Base-by-base conservation (phyloP, 53 echinoderm and acorn worm genomes). In the Crossaster papposus region DNA sequence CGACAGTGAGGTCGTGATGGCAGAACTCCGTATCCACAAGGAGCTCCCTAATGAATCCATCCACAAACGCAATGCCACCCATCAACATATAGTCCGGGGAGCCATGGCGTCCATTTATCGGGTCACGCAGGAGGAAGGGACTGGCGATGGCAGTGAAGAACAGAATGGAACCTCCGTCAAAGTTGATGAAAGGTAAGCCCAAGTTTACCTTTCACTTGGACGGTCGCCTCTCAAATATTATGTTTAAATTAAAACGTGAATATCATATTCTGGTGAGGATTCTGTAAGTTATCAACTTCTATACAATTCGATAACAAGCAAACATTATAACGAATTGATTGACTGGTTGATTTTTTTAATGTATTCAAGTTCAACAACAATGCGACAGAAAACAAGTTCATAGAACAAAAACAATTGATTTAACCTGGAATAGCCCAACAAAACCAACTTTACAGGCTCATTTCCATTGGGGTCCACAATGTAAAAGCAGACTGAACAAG, bases 11-110 rank as follows among this genome's bases (percentile, higher is more conserved):
- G 87, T 97, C 70, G 79, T 95, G 79, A 91, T 97, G 77, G 95
- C 97, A 9, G 97, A 97, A 37, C 93, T 97, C 17, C 93, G 93
- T 52, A 73, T 97, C 81, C 95, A 70, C 93, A 95, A 97, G 82
- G 94, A 95, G 64, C 80, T 94, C 23, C 94, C 97, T 36, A 97
- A 97, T 79, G 91, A 95, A 38, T 94, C 94, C 33, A 91, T 92
- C 79, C 91, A 91, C 30, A 71, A 83, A 30, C 28, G 14, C 13
- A 93, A 93, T 73, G 70, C 35, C 62, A 77, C 82, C 78, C 93
- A 88, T 35, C 91, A 81, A 1, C 91, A 93, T 50, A 85, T 55
- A 44, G 92, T 91, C 64, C 88, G 63, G 51, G 80, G 83, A 14
- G 94, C 95, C 17, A 26, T 81, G 15, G 94, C 91, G 79, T 92